These are phyloP conservation scores for Lacanobia wlatinum DNA, from an alignment of 2,888 invertebrate genomes.

Conservation along the genomic window DNA sequence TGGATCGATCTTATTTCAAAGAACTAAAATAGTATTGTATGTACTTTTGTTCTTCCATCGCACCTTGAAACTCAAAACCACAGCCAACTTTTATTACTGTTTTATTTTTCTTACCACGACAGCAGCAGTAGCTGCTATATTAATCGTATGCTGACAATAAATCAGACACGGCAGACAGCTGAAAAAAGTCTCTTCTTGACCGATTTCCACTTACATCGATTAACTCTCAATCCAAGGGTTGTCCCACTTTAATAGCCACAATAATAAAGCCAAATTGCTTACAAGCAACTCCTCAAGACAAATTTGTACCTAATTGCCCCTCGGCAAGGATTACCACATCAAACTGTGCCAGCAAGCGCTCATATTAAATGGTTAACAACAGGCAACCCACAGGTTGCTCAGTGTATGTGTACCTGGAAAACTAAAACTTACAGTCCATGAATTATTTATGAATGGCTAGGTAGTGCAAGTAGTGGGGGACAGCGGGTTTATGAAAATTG, in stretches of 20 bases:
- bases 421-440: slow-evolving; percentile 81
- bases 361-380: slow-evolving; percentile 75
- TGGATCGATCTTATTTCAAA: background rate
- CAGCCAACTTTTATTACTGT: no score
- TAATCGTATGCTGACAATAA: background rate
- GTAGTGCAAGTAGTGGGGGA: slow-evolving; percentile 49
- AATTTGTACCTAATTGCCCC: slow-evolving; percentile 65
- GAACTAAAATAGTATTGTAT: background rate
- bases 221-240: slow-evolving; percentile 8
- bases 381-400: slow-evolving; percentile 75
- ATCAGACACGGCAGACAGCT: background rate
- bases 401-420: slow-evolving; percentile 77
- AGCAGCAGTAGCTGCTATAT: no score
- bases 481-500: slow-evolving; percentile 17
- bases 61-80: no score
- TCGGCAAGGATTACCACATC: slow-evolving; percentile 62
- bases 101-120: no score
- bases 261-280: slow-evolving; percentile 47
- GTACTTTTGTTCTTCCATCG: no score
- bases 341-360: slow-evolving; percentile 69
- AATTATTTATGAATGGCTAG: slow-evolving; percentile 77
- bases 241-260: slow-evolving; percentile 1
- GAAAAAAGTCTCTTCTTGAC: background rate
- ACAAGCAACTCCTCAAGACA: slow-evolving; percentile 46
- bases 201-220: slow-evolving; percentile 6